Conservation (phyloP, 1,140 invertebrate genomes). For the Tachypleus tridentatus region DNA sequence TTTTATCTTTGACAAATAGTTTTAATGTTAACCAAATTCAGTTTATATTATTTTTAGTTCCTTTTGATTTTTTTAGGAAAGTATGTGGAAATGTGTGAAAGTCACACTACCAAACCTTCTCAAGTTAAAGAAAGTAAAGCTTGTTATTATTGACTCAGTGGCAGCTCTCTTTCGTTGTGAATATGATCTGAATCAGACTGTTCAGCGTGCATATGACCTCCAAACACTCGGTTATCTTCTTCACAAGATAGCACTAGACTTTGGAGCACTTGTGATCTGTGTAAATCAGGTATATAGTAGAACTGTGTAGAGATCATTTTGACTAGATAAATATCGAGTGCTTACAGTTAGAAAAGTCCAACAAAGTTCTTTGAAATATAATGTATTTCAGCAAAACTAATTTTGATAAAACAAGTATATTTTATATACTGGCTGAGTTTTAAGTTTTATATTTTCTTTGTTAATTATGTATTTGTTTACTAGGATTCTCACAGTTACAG, state of each 20-base stretch:
- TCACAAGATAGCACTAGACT: constrained; percentile 41
- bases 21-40: no score
- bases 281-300: constrained; percentile 52
- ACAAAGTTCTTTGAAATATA: no score
- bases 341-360: no score
- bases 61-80: constrained; percentile 2
- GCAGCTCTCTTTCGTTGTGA: constrained; percentile 54
- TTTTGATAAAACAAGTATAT: no score
- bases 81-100: constrained; percentile 1
- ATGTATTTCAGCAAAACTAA: no score
- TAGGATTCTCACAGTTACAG: no score
- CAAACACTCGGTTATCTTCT: constrained; percentile 43
- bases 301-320: neutral
- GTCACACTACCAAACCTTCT: neutral
- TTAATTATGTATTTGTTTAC: no score
- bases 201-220: constrained; percentile 42
- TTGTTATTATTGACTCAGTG: constrained; percentile 62
- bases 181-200: constrained; percentile 37
- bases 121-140: constrained; percentile 39
- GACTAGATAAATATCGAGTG: no score
- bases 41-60: no score
- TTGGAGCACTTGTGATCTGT: constrained; percentile 49
- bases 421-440: no score
- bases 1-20: no score
- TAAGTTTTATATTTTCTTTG: no score